Evolutionary conservation across 2,113 vertebrate species (phyloP).

Genomic region (Xiphias gladius): DNA sequence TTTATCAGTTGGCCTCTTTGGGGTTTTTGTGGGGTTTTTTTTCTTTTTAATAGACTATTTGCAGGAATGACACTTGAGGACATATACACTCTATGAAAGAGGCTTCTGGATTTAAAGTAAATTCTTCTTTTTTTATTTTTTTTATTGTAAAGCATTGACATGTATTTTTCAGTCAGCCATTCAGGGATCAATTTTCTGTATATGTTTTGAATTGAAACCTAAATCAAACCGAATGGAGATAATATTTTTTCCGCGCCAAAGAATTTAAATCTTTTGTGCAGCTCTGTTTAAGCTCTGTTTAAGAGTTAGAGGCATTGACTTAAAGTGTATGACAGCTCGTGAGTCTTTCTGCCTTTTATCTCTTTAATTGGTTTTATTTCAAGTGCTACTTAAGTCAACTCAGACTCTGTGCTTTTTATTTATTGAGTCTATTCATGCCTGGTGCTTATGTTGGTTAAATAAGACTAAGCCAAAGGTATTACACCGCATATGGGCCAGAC

Average conservation of each 20-base stretch:
- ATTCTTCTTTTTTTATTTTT: not conserved
- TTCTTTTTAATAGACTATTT: not conserved
- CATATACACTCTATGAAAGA: not conserved
- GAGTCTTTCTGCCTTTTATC: not conserved
- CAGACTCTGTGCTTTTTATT: not conserved
- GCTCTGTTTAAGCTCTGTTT: too few relatives aligned
- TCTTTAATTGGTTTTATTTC: not conserved
- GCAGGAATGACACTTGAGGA: not conserved
- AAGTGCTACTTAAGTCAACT: not conserved
- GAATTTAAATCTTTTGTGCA: not conserved
- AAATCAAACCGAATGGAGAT: too few relatives aligned
- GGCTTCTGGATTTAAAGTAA: not conserved
- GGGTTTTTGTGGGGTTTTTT: not conserved
- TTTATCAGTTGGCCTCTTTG: not conserved
- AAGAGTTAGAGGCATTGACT: not conserved
- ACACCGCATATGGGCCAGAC: conserved; percentile 1
- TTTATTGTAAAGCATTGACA: not conserved
- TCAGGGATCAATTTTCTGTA: not conserved
- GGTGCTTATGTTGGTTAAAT: not conserved
- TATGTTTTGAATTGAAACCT: not conserved
- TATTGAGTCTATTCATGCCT: not conserved
- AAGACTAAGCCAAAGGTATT: conserved; percentile 1
- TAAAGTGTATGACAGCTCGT: not conserved
- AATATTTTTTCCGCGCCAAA: not conserved
- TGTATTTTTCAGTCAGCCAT: not conserved